phyloP scores from a whole-genome alignment of 2,113 vertebrate species.

The Silurus asotus region DNA sequence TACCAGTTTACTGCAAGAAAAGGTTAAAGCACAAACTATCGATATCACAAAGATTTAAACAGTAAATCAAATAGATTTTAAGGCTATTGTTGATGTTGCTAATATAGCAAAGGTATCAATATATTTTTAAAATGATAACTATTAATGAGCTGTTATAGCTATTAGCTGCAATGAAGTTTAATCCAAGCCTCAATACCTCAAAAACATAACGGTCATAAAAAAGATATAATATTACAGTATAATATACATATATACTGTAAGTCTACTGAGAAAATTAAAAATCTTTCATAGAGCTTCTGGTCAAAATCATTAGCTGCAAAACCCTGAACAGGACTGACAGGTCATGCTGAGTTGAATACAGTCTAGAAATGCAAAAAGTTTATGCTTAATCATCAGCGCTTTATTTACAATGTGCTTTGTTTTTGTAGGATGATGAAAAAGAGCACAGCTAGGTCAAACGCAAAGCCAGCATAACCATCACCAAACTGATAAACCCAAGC shows the following conservation, averaged over 20 bases:
- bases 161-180: neutral
- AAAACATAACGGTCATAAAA: too few relatives aligned
- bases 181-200: neutral
- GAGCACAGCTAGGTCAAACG: neutral
- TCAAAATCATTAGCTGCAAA: neutral
- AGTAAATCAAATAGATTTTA: neutral
- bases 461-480: neutral
- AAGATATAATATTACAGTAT: too few relatives aligned
- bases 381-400: neutral
- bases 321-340: neutral
- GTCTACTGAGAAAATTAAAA: neutral
- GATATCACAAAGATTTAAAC: neutral
- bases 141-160: neutral
- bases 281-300: neutral
- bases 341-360: neutral
- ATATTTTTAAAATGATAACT: neutral
- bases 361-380: neutral
- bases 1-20: neutral
- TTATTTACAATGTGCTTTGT: neutral
- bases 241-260: neutral
- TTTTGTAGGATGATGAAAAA: neutral
- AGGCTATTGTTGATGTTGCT: neutral
- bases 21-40: too few relatives aligned
- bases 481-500: neutral
- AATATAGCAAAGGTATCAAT: neutral